phyloP scores from a whole-genome alignment of 1,140 invertebrate genomes.

The Drosophila tristis region DNA sequence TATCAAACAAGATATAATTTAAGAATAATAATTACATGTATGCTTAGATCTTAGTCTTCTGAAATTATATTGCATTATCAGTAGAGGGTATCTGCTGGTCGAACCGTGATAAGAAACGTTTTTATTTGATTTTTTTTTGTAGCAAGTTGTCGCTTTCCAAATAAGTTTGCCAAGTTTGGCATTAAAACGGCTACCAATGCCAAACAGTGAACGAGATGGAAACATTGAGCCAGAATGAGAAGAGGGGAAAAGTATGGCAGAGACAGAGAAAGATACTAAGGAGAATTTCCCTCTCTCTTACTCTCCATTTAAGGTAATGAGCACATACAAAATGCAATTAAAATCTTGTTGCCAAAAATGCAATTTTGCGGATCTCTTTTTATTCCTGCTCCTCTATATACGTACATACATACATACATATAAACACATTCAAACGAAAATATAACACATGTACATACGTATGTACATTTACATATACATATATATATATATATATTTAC shows the following conservation, averaged over 20 bases:
- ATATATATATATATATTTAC: conserved; percentile 29
- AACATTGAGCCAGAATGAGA: too few species aligned
- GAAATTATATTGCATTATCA: not conserved
- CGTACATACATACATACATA: conserved; percentile 22
- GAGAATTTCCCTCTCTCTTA: conserved; percentile 11
- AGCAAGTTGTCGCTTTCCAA: not conserved
- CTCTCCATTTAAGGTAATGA: conserved; percentile 76
- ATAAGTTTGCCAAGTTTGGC: conserved; percentile 55
- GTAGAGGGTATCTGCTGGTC: too few species aligned
- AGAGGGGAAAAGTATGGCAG: too few species aligned
- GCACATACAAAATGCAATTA: conserved; percentile 81
- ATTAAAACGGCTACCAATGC: conserved; percentile 48
- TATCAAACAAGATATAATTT: too few species aligned
- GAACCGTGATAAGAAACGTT: too few species aligned
- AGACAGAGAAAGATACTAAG: not conserved
- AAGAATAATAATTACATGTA: too few species aligned
- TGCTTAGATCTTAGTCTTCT: too few species aligned
- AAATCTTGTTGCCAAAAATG: conserved; percentile 80
- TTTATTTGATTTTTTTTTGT: not conserved
- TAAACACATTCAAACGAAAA: too few species aligned
- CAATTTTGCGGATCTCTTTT: conserved; percentile 63
- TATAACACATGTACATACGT: not conserved
- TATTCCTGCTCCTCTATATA: conserved; percentile 10
- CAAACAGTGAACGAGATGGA: conserved; percentile 11
- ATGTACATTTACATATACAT: conserved; percentile 1